Conservation (phyloP, 1,140 invertebrate genomes). For the Drosophila burlai region DNA sequence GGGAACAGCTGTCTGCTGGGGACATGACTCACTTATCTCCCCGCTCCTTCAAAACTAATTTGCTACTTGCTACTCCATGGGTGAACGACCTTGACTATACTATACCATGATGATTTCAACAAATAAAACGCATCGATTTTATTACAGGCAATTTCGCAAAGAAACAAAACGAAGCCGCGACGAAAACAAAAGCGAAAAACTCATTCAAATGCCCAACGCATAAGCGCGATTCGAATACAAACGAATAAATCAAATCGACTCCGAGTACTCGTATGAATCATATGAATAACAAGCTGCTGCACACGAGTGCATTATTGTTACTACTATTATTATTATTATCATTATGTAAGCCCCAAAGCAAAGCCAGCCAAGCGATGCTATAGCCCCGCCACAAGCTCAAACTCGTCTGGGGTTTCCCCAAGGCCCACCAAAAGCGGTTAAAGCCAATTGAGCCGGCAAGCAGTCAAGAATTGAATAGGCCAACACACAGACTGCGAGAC, state of each 20-base stretch:
- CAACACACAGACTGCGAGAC: constrained; percentile 31
- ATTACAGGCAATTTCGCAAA: constrained; percentile 70
- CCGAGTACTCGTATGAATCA: constrained; percentile 7
- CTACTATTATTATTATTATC: constrained; percentile 3
- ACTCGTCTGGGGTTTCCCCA: constrained; percentile 73
- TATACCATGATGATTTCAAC: constrained; percentile 64
- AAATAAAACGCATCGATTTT: constrained; percentile 49
- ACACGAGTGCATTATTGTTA: constrained; percentile 53
- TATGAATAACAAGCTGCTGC: constrained; percentile 42
- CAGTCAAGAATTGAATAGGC: constrained; percentile 65
- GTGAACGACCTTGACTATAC: constrained; percentile 75
- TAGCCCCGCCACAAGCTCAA: constrained; percentile 7
- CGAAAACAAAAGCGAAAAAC: constrained; percentile 56
- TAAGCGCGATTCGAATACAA: constrained; percentile 15
- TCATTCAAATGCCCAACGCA: constrained; percentile 29
- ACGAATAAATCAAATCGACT: constrained; percentile 50
- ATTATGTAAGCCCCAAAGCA: constrained; percentile 65
- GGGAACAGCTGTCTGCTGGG: constrained; percentile 17
- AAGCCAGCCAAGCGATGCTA: constrained; percentile 28
- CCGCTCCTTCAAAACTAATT: constrained; percentile 2
- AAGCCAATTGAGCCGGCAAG: constrained; percentile 47
- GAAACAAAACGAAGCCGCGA: constrained; percentile 48
- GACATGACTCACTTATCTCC: constrained; percentile 33
- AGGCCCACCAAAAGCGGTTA: constrained; percentile 59
- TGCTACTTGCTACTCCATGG: constrained; percentile 31